Evolutionary conservation across 2,113 vertebrate species (phyloP).

Genomic region (Anser cygnoides): DNA sequence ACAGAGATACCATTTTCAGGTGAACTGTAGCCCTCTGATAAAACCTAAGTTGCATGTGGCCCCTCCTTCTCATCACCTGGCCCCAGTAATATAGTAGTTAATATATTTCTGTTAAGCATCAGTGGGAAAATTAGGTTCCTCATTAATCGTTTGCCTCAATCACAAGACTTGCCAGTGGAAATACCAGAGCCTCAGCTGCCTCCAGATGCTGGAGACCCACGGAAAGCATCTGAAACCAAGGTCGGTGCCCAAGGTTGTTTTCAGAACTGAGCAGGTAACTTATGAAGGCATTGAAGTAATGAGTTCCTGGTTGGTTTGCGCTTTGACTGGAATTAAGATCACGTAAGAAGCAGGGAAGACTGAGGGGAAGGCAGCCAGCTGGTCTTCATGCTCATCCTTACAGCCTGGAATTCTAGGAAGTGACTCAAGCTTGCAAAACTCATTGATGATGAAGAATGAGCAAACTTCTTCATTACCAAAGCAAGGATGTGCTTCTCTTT

Average conservation of each 20-base stretch:
- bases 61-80: background rate
- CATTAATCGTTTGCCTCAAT: background rate
- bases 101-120: background rate
- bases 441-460: background rate
- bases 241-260: background rate
- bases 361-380: background rate
- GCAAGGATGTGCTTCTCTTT: background rate
- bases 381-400: background rate
- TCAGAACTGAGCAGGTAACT: background rate
- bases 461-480: background rate
- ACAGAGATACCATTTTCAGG: background rate
- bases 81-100: background rate
- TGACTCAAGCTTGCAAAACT: constrained; percentile 7
- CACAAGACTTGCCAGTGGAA: background rate
- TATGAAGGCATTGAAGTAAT: background rate
- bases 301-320: background rate
- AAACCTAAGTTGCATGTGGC: background rate
- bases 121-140: background rate
- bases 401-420: background rate
- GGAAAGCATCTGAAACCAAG: background rate
- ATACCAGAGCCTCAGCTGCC: background rate
- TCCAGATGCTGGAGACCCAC: background rate
- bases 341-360: background rate
- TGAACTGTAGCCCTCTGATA: background rate
- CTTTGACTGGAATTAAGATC: background rate